Percentiles rank a stretch among this genome's conserved stretches.
Conservation (phyloP, 2,113 vertebrate genomes). For the Macaca fascicularis region T2T-MFA8v1.1 NC_088385.1:85781501-85782000, state of each 20-base stretch:
- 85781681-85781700: background rate
- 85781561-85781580: background rate
- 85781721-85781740: background rate
- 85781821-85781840: background rate
- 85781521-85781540: background rate
- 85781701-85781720: background rate
- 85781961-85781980: background rate
- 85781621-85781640: background rate
- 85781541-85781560: background rate
- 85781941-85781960: background rate
- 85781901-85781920: background rate
- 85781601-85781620: background rate
- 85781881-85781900: background rate
- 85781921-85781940: background rate
- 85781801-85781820: background rate
- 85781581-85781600: background rate
- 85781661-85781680: background rate
- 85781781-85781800: background rate
- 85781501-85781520: background rate
- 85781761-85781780: background rate
- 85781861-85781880: background rate
- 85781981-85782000: background rate
- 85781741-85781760: background rate
- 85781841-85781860: background rate
- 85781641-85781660: conserved; percentile 7